A percentile compares a stretch with the other conserved stretches of the same genome.
phyloP scores from a whole-genome alignment of 2,797 vertebrate species.

The Amblyraja radiata region DNA sequence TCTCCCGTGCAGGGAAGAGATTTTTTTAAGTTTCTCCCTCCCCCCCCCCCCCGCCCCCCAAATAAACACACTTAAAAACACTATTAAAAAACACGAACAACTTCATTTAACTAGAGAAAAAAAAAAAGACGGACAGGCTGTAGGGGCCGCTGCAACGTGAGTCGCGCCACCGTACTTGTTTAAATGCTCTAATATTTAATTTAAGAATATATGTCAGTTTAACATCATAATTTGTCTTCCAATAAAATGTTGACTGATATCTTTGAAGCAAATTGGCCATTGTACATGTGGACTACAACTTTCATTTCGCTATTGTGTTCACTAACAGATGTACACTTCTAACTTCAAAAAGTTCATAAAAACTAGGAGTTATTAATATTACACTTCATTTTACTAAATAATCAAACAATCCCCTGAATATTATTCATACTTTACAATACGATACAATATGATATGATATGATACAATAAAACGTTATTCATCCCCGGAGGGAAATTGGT shows the following conservation, averaged over 20 bases:
- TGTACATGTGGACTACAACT: not conserved
- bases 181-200: not conserved
- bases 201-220: not conserved
- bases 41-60: no score
- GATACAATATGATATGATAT: no score
- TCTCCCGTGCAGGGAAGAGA: no score
- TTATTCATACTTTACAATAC: not conserved
- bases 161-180: no score
- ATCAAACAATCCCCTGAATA: not conserved
- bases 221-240: not conserved
- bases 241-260: not conserved
- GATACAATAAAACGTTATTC: no score
- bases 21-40: no score
- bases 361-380: not conserved
- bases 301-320: not conserved
- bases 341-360: not conserved
- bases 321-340: not conserved
- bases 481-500: no score
- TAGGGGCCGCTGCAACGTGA: no score
- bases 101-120: no score
- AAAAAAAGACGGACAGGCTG: no score
- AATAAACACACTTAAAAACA: no score
- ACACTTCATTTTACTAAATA: not conserved
- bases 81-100: no score
- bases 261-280: not conserved